Base-by-base conservation (phyloP, 2,888 invertebrate species). In the Gymnoscelis rufifasciata region DNA sequence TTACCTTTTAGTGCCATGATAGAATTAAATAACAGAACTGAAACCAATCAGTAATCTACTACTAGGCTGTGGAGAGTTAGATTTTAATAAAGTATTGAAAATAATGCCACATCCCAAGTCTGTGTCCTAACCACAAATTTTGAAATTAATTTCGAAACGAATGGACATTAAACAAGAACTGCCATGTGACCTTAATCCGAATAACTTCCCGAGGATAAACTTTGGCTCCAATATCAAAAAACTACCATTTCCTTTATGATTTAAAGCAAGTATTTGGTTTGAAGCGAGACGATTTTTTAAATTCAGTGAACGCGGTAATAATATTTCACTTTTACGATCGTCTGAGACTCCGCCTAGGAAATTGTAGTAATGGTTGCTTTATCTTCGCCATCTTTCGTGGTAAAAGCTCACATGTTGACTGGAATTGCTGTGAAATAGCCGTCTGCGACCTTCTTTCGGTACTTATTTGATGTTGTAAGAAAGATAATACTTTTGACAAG, bases 241-340 rank as follows among this genome's bases (percentile, higher is more conserved):
- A 61, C 46, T 47, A 55, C 57, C 39, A 51, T 64, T 64, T 60
- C 44, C 57, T 48, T 51, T 64, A 61, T 68, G 66, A 73, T 75
- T 66, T 74, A 79, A 66, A 54, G 66, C 60, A 63, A 68, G 71
- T 73, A 74, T 71, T 72, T 58, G 63, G 60, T 69, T 59, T 57
- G 60, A 65, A 69, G 60, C 60, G 49, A 59, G 60, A 60, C 74
- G 71, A 77, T 80, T 83, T 80, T 81, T 82, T 77, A 77, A 78
- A 86, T 87, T 87, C 87, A 79, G 76, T 72, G 78, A 71, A 72
- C 81, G 82, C 69, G 68, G 74, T 76, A 64, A 78, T 77, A 76
- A 84, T 87, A 84, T 78, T 74, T 88, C 86, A 86, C 69, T 82
- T 88, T 88, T 84, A 88, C 79, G 87, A 84, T 73, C 78, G 64